Evolutionary conservation across 1,140 invertebrate genomes (phyloP), one percentile per base, ranked within the genome.

Genomic region (Halesus radiatus): DNA sequence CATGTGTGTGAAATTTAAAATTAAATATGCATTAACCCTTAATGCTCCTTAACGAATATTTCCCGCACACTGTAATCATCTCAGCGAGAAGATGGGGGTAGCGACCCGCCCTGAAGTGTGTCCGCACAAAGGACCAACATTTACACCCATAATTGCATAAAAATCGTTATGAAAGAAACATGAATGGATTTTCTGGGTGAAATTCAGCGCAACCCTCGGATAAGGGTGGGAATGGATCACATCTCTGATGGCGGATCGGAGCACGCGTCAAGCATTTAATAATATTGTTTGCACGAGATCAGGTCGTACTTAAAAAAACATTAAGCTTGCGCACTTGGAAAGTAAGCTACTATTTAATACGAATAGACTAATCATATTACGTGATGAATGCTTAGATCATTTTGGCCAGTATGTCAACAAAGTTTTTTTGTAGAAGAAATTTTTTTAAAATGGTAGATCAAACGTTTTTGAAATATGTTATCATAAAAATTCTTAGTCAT

Each of bases 91-190:
- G 53, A 62, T 50, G 50, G 32, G 52, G 8, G 76, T n/a, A 54
- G 60, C 6, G 29, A 76, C 37, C 50, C 77, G 66, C 77, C 77
- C 66, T 26, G 10, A 73, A 54, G 77, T 54, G 77, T 79, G 77
- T 54, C 68, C 53, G 1, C 50, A 72, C 68, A 79, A 79, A 79
- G 54, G 66, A 20, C 23, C 54, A 72, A 37, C 26, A 79, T 79
- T 56, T 53, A 79, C 77, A 79, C 77, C 53, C 50, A 50, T 79
- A 79, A 79, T 79, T 79, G 77, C 77, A 79, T 79, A 73, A 72
- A 73, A 79, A 62, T 73, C 53, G 26, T 18, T 60, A 79, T 73
- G 29, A 78, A 73, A 79, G 77, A 73, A 79, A 72, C 77, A 50
- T 73, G 53, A 73, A 73, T 62, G 66, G 53, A 70, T 70, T 45